Base-by-base conservation (phyloP, 1,140 invertebrate genomes). In the Philopotamus ludificatus region DNA sequence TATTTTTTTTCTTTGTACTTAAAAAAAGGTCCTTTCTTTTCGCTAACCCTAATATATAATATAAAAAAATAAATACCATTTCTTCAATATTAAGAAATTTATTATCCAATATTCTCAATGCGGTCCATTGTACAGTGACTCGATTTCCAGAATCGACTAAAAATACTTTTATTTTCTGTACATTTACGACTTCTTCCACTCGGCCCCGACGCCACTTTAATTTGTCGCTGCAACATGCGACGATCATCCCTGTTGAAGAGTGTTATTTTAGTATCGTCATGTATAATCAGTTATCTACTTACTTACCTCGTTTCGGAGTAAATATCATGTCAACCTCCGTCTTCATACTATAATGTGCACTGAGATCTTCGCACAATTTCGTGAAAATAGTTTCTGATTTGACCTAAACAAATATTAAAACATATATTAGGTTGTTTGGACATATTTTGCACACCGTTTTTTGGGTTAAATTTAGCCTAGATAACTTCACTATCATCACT, bases 101-200 rank as follows among this genome's bases (percentile, higher is more conserved):
- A 10, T 55, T 41, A 9, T 63, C 62, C 10, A 79, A 57, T 34
- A 68, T 65, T 3, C 76, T 67, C 49, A 79, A 71, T 53, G 67
- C 58, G 25, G 59, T 57, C 72, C 73, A 77, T 67, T 74, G 72
- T 59, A 73, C 64, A 18, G 73, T 64, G 21, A 66, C 58, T 20
- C 15, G 3, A 15, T 50, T 65, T 58, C 78, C 78, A 3, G 54
- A 23, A 72, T 80, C 78, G 15, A 71, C 66, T 64, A 78, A 71
- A 41, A 61, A 47, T 39, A 76, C 53, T 12, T 72, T 68, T 66
- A 73, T 74, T 45, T 73, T 73, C 0, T 59, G 62, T 44, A 73
- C 71, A 0, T 72, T 73, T 45, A 71, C 63, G 63, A 74, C 50
- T 69, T 74, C 71, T 28, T n/a, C 25, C 22, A 77, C 70, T n/a